Conservation (phyloP, 2,888 invertebrate species). For the Drepanosiphum platanoidis region DNA sequence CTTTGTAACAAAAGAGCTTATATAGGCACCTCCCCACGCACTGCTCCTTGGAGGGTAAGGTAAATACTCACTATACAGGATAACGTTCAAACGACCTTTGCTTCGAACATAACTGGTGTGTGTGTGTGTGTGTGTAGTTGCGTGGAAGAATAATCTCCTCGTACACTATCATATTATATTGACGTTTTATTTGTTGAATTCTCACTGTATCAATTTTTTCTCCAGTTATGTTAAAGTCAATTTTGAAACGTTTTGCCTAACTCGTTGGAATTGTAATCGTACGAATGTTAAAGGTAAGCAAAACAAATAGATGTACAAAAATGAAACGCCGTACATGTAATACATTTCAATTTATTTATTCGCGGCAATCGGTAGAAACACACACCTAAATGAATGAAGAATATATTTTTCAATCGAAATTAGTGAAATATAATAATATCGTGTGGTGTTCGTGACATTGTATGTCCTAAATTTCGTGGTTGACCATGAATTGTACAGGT, state of each 20-base stretch:
- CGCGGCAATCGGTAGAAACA: background rate
- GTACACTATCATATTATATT: background rate
- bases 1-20: constrained; percentile 9
- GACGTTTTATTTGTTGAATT: background rate
- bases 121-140: background rate
- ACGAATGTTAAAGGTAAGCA: too few species aligned
- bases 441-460: background rate
- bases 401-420: background rate
- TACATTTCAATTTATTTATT: background rate
- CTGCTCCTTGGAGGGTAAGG: background rate
- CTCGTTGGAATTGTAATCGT: too few species aligned
- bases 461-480: background rate
- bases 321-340: too few species aligned
- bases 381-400: background rate
- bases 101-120: background rate
- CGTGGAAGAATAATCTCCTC: background rate
- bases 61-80: background rate
- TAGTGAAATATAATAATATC: background rate
- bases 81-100: background rate
- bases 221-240: background rate
- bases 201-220: background rate
- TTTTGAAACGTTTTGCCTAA: background rate
- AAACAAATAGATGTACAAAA: too few species aligned
- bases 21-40: background rate
- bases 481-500: background rate